Evolutionary conservation across 1,140 invertebrate genomes (phyloP), one percentile per base, ranked within the genome.

Genomic region (Paramacrobiotus metropolitanus): DNA sequence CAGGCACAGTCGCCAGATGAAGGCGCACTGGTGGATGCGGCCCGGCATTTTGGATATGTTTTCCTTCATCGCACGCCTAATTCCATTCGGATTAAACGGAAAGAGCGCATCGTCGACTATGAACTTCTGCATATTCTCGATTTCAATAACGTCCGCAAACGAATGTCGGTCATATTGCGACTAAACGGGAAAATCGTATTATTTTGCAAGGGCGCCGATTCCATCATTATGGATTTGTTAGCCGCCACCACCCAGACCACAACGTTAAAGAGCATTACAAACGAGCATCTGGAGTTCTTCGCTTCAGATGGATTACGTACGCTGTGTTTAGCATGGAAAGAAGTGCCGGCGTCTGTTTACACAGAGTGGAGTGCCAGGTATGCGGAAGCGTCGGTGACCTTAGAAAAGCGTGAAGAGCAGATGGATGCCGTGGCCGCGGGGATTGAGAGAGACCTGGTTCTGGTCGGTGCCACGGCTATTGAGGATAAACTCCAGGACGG

Each of bases 401-500:
- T 91, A 66, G 83, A 86, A 30, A 82, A 87, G 67, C 77, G 90
- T 31, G 90, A 96, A 69, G 87, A 93, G 59, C 34, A 40, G 34
- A 40, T 40, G n/a, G 87, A 92, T 72, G 82, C 80, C 2, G 83
- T 96, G 65, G 96, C 95, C 75, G 92, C 98, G 75, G 91, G 96
- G 75, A 95, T 98, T 65, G 94, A 98, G 73, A 83, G 82, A 61
- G 83, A 95, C 70, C 79, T 99, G 77, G 78, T 80, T 21, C 75
- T 97, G 31, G 72, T 97, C 59, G 87, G 83, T 61, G 86, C 86
- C 1, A 95, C 94, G 44, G 94, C 93, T 29, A 98, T 99, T 68
- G 94, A 99, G 76, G 94, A 98, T 72, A 97, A 97, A 77, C 78
- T 99, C 61, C 94, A 99, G 75, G 94, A 98, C 73, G 92, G 91